Evolutionary conservation across 2,113 vertebrate genomes (phyloP).

Genomic region (Hyaena hyaena): DNA sequence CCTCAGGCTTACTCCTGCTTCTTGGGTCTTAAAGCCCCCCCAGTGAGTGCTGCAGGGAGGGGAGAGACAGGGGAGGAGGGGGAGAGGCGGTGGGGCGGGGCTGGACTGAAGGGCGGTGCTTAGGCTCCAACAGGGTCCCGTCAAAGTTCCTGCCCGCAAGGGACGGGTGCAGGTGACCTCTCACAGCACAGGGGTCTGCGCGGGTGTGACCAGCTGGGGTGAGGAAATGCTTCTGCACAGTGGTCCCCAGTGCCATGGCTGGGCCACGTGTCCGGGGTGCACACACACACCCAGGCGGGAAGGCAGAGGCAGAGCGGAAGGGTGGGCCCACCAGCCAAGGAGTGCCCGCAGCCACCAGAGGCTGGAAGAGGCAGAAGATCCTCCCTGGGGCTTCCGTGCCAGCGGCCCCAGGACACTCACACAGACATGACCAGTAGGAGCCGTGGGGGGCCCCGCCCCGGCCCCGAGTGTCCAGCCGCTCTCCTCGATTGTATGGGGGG

Average conservation of each 20-base stretch:
- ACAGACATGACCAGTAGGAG: not conserved
- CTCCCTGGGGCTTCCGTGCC: not conserved
- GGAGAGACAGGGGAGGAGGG: not conserved
- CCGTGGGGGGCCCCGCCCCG: not conserved
- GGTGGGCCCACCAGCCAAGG: not conserved
- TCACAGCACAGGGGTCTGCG: not conserved
- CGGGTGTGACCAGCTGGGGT: not conserved
- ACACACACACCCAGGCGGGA: accelerated
- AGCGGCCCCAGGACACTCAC: not conserved
- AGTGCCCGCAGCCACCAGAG: not conserved
- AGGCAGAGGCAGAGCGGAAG: not conserved
- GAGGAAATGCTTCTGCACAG: no score
- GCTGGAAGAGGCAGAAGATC: no score
- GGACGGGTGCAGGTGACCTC: not conserved
- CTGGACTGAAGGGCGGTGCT: accelerated
- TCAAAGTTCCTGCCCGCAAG: not conserved
- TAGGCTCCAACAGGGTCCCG: not conserved
- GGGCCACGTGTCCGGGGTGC: accelerated
- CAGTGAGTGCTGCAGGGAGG: not conserved
- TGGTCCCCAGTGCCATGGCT: accelerated
- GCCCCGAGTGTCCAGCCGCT: not conserved
- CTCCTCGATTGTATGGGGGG: not conserved
- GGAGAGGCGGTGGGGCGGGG: not conserved
- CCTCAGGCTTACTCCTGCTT: not conserved
- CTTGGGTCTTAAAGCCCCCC: not conserved